Percentiles rank a stretch among this genome's conserved stretches.
phyloP scores from a whole-genome alignment of 1,140 invertebrate genomes.

The Papilio dardanus region DNA sequence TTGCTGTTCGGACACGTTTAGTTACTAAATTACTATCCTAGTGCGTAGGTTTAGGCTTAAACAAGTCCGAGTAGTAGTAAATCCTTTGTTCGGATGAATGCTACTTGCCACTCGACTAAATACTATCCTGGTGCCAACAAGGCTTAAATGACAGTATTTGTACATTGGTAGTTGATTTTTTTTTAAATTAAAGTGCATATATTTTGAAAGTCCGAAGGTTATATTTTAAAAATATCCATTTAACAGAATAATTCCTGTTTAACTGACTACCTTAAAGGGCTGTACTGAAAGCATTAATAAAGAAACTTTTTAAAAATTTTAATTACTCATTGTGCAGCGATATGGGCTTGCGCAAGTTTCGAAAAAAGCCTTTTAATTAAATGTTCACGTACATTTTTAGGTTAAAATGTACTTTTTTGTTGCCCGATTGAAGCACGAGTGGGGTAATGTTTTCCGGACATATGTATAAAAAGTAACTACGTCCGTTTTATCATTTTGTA shows the following conservation, averaged over 20 bases:
- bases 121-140: too few species aligned
- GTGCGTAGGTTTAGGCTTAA: too few species aligned
- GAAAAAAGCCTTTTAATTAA: constrained; percentile 15
- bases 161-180: background rate
- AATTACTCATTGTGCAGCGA: constrained; percentile 20
- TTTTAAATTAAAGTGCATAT: background rate
- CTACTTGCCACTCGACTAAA: too few species aligned
- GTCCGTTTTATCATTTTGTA: too few species aligned
- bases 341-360: constrained; percentile 10
- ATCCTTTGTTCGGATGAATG: too few species aligned
- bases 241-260: constrained; percentile 2
- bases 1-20: too few species aligned
- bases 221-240: background rate
- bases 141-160: background rate
- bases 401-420: constrained; percentile 5
- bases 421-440: background rate
- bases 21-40: too few species aligned
- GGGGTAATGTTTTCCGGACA: too few species aligned
- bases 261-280: constrained; percentile 9
- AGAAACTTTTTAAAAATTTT: constrained; percentile 6
- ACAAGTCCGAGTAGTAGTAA: too few species aligned
- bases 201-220: background rate
- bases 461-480: too few species aligned
- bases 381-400: background rate
- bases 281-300: constrained; percentile 14